phyloP scores from a whole-genome alignment of 2,113 vertebrate genomes.

The Lagopus muta region DNA sequence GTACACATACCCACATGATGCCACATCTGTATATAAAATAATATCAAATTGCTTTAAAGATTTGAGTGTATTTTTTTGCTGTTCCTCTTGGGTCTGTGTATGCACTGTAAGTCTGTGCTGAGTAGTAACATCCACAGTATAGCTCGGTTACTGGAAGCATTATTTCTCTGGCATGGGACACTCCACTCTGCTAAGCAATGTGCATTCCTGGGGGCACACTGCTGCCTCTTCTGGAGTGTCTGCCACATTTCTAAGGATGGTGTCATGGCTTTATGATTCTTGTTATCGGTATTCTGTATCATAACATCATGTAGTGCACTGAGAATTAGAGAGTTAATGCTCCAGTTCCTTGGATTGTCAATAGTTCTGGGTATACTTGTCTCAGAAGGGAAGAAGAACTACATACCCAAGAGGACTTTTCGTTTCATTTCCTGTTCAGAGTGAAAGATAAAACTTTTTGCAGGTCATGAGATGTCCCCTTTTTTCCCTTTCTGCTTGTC shows the following conservation, averaged over 20 bases:
- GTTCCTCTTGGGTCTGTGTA: not conserved
- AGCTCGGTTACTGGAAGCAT: fast-evolving
- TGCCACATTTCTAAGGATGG: not conserved
- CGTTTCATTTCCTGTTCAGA: too few species aligned
- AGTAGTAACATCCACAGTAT: not conserved
- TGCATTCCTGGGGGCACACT: not conserved
- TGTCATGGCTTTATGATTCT: too few species aligned
- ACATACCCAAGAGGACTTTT: too few species aligned
- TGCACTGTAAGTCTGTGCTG: not conserved
- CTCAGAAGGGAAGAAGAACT: too few species aligned
- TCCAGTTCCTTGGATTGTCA: too few species aligned
- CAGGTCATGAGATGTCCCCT: too few species aligned
- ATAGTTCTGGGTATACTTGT: too few species aligned
- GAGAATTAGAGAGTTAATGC: too few species aligned
- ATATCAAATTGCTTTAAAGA: not conserved
- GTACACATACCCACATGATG: not conserved
- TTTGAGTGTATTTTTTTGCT: not conserved
- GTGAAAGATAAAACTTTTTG: too few species aligned
- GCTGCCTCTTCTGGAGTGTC: not conserved
- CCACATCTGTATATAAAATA: not conserved
- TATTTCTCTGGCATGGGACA: not conserved
- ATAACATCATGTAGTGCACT: too few species aligned
- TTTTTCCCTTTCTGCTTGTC: too few species aligned
- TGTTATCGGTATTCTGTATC: too few species aligned
- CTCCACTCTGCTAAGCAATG: not conserved